Evolutionary conservation across 1,140 invertebrate genomes (phyloP).

Genomic region (Philopotamus ludificatus): DNA sequence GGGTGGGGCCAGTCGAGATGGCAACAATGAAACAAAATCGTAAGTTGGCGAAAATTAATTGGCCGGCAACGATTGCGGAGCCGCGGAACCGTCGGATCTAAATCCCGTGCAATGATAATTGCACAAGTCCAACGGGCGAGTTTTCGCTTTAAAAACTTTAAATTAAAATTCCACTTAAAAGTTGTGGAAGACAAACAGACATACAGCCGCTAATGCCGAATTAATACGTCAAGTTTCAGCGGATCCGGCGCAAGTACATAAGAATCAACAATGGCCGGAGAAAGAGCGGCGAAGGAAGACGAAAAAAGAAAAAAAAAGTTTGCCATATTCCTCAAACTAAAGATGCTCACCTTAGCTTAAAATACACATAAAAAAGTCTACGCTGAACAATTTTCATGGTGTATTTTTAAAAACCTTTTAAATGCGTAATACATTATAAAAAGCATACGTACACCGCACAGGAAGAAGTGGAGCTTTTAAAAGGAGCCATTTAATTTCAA

Average conservation of each 20-base stretch:
- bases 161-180: constrained; percentile 30
- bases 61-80: too few species aligned
- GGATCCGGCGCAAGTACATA: constrained; percentile 15
- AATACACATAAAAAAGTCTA: too few species aligned
- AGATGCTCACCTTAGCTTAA: too few species aligned
- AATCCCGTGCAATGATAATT: neutral
- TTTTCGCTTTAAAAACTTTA: constrained; percentile 21
- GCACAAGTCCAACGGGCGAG: neutral
- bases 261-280: constrained; percentile 24
- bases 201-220: constrained; percentile 27
- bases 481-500: constrained; percentile 18
- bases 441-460: neutral
- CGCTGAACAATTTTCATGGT: neutral
- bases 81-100: neutral
- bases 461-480: constrained; percentile 4
- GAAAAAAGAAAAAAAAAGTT: constrained; percentile 16
- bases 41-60: too few species aligned
- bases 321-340: neutral
- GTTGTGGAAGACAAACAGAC: constrained; percentile 24
- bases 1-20: neutral
- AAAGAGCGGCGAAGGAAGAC: neutral
- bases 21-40: constrained; percentile 4
- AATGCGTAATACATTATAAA: neutral
- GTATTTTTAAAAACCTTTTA: neutral
- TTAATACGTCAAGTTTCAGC: constrained; percentile 30